Percentiles rank a stretch among this genome's conserved stretches.
Evolutionary conservation across 1,140 invertebrate species (phyloP).

Genomic region (Bactericera cockerelli): DNA sequence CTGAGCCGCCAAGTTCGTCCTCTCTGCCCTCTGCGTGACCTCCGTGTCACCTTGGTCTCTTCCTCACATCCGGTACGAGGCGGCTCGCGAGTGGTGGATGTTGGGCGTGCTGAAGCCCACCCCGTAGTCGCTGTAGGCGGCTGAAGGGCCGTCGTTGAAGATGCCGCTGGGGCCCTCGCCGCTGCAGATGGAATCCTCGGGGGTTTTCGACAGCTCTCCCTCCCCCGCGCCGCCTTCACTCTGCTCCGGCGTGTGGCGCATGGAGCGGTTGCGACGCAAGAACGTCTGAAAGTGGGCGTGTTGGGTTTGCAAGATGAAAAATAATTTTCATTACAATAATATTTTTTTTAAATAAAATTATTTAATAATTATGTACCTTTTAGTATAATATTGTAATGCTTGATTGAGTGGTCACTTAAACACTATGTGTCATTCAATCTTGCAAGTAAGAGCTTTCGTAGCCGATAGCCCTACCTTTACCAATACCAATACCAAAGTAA

Average conservation of each 20-base stretch:
- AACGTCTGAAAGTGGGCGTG: constrained; percentile 29
- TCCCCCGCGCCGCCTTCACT: constrained; percentile 41
- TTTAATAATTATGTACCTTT: no score
- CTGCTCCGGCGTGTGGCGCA: constrained; percentile 16
- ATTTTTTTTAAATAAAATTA: no score
- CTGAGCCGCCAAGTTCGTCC: no score
- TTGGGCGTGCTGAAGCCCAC: constrained; percentile 20
- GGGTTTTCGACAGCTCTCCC: constrained; percentile 45
- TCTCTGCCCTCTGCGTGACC: no score
- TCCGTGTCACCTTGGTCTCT: no score
- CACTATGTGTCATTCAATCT: no score
- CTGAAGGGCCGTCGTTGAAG: constrained; percentile 32
- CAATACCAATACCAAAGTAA: no score
- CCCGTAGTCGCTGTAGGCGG: constrained; percentile 26
- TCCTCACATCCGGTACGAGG: constrained; percentile 12
- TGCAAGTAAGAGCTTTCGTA: no score
- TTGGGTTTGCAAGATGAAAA: constrained; percentile 24
- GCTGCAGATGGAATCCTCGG: constrained; percentile 53
- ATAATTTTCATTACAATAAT: constrained; percentile 13
- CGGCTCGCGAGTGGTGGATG: constrained; percentile 13
- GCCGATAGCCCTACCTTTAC: no score
- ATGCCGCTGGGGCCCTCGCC: constrained; percentile 46
- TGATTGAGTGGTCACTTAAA: no score
- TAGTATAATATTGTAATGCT: no score
- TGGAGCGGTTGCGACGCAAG: constrained; percentile 29